Evolutionary conservation across 2,113 vertebrate species (phyloP).

Genomic region (Megaleporinus macrocephalus): DNA sequence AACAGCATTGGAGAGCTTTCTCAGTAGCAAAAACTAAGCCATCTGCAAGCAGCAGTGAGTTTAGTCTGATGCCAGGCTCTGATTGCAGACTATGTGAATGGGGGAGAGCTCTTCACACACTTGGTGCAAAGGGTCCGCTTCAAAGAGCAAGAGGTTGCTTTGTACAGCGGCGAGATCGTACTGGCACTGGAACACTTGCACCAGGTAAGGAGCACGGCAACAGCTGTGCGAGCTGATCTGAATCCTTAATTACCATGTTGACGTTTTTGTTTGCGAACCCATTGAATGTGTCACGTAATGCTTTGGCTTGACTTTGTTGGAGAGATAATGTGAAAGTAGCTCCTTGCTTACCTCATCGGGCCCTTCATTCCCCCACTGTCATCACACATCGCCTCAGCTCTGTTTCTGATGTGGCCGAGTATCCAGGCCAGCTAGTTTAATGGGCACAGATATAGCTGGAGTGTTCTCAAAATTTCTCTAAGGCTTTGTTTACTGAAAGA

Average conservation of each 20-base stretch:
- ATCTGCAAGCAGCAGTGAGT: constrained; percentile 5
- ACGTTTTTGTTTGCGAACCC: neutral
- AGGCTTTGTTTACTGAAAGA: constrained; percentile 52
- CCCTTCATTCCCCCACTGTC: constrained; percentile 18
- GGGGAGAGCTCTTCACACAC: constrained; percentile 97
- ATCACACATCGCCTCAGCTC: constrained; percentile 42
- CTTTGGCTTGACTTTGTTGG: neutral
- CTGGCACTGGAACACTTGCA: constrained; percentile 94
- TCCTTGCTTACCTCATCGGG: constrained; percentile 18
- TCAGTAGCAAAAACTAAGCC: constrained; percentile 11
- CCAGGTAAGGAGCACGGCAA: constrained; percentile 79
- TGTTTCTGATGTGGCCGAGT: constrained; percentile 1
- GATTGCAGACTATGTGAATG: constrained; percentile 93
- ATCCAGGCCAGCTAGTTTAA: constrained; percentile 30
- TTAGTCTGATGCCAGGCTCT: constrained; percentile 24
- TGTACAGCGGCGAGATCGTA: constrained; percentile 95
- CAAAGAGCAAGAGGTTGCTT: constrained; percentile 90
- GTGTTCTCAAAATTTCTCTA: constrained; percentile 13
- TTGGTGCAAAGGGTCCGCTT: constrained; percentile 96
- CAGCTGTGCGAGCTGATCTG: neutral
- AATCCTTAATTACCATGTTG: neutral
- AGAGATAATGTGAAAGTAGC: neutral
- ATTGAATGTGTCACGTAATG: too few relatives aligned
- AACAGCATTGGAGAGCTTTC: constrained; percentile 5
- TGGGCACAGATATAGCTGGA: constrained; percentile 28